phyloP scores from a whole-genome alignment of 2,888 invertebrate genomes.

The Pharmacophagus antenor region DNA sequence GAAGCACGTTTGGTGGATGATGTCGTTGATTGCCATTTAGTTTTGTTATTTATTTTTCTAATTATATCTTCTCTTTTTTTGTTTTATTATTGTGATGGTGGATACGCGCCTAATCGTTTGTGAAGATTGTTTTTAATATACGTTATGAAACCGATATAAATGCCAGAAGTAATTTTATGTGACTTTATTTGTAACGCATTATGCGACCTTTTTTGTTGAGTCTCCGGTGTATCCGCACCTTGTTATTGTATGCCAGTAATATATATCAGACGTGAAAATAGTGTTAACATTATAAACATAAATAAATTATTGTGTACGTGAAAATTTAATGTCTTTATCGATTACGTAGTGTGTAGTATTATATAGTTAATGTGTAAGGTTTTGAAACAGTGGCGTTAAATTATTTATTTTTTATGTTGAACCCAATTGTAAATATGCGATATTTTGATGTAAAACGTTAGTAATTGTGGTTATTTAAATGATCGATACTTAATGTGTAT shows the following conservation, averaged over 20 bases:
- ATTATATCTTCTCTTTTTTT: conserved; percentile 56
- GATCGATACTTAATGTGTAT: conserved; percentile 53
- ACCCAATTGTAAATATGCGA: conserved; percentile 73
- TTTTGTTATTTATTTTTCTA: conserved; percentile 79
- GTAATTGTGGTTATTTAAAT: conserved; percentile 70
- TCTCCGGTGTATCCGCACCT: conserved; percentile 36
- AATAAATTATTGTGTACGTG: conserved; percentile 65
- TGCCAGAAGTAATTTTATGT: conserved; percentile 4
- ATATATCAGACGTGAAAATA: conserved; percentile 52
- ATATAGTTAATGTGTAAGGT: conserved; percentile 71
- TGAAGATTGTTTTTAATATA: conserved; percentile 29
- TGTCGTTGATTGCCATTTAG: conserved; percentile 62
- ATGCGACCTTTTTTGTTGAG: conserved; percentile 15
- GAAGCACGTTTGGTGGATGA: conserved; percentile 39
- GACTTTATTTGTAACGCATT: conserved; percentile 11
- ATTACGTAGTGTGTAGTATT: conserved; percentile 62
- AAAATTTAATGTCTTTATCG: conserved; percentile 55
- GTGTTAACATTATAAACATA: conserved; percentile 49
- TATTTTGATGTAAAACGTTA: conserved; percentile 72
- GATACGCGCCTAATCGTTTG: conserved; percentile 34
- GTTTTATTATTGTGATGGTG: conserved; percentile 53
- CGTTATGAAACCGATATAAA: conserved; percentile 6
- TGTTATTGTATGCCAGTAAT: conserved; percentile 74
- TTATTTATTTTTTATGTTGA: conserved; percentile 80
- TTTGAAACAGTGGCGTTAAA: conserved; percentile 72